Evolutionary conservation across 2,113 vertebrate genomes (phyloP), one percentile per base, ranked within the genome.

Genomic region (Porphyrio hochstetteri): DNA sequence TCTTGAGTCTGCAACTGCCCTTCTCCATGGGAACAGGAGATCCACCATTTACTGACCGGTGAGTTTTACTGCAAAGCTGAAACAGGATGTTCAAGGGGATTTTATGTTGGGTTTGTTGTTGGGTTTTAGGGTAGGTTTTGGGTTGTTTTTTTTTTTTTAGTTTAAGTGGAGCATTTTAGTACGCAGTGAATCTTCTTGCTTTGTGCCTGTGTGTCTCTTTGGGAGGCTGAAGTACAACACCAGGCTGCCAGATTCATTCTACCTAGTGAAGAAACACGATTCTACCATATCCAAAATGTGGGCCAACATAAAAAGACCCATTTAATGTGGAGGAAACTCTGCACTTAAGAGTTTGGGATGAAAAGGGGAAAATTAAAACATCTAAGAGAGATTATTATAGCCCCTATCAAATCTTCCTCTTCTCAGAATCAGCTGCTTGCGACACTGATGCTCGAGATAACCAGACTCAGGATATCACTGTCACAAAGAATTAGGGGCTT

Each of bases 1-100:
- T 94, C 67, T 71, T 28, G 79, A 76, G 70, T 65, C 63, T 85
- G 53, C 28, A 50, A 90, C 57, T 87, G 87, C 61, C 50, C 50
- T 90, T 96, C 84, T 94, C 90, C 92, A 95, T 90, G 92, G 93
- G 84, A 96, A 94, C 92, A 88, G 67, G 63, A 91, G 90, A 96
- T 86, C 70, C 82, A 94, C 82, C 36, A 0, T 93, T 95, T 91
- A 95, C 80, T 89, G 84, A 89, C 74, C 11, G 2, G 57, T 78
- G 77, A 93, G 74, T 91, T 97, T 89, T 87, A 96, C 0, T 64
- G 57, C 53, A 65, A n/a, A 74, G 44, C 10, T 87, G 57, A 94
- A 95, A 87, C 44, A 69, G 53, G 24, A 92, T 82, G 86, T 33
- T 90, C 86, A 90, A 74, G 67, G 81, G 25, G 9, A 55, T 60